Conservation (phyloP, 2,888 invertebrate species). For the Desoria tigrina region DNA sequence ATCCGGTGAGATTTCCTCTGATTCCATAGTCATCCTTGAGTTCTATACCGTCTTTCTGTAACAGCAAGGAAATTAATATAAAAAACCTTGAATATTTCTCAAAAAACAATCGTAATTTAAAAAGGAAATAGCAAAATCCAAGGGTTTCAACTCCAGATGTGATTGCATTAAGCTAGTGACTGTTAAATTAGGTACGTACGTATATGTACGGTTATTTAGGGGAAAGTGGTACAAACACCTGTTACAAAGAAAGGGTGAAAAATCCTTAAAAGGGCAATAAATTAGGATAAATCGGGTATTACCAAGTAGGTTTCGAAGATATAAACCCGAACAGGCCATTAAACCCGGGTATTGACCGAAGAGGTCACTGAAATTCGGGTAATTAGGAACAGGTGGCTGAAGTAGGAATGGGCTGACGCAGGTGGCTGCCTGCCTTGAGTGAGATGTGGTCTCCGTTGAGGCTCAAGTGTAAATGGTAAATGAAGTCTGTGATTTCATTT, state of each 20-base stretch:
- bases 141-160: too few relatives aligned
- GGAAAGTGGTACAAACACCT: conserved; percentile 20
- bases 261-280: conserved; percentile 17
- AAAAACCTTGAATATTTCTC: too few relatives aligned
- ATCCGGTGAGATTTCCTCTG: too few relatives aligned
- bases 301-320: conserved; percentile 17
- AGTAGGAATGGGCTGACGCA: not conserved
- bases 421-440: not conserved
- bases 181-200: too few relatives aligned
- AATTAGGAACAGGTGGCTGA: conserved; percentile 25
- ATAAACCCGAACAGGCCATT: conserved; percentile 17
- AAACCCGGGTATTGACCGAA: conserved; percentile 15
- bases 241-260: conserved; percentile 18
- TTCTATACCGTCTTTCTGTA: too few relatives aligned
- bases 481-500: conserved; percentile 15
- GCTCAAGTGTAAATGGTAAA: conserved; percentile 2
- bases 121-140: too few relatives aligned
- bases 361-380: conserved; percentile 20
- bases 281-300: conserved; percentile 17
- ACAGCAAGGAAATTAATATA: too few relatives aligned
- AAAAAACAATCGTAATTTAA: too few relatives aligned
- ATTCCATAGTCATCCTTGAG: too few relatives aligned
- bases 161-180: too few relatives aligned
- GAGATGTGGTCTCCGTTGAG: conserved; percentile 6
- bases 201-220: not conserved